phyloP scores from a whole-genome alignment of 2,797 vertebrate genomes.

The Orestias chungarensis region DNA sequence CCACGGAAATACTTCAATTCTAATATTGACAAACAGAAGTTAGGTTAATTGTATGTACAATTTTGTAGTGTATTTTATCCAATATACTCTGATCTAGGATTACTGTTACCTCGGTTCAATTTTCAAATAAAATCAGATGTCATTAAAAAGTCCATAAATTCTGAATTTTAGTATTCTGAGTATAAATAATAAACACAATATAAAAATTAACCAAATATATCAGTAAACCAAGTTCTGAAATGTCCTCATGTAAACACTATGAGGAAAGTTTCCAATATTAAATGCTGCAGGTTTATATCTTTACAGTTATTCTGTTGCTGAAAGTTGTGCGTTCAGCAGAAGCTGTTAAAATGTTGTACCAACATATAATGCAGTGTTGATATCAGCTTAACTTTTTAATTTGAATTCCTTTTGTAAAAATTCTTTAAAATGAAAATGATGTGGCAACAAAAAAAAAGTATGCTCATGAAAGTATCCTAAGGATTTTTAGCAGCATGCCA shows the following conservation, averaged over 20 bases:
- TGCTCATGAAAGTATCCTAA: slow-evolving; percentile 49
- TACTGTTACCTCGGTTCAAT: neutral
- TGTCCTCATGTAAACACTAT: slow-evolving; percentile 2
- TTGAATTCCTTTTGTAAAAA: slow-evolving; percentile 46
- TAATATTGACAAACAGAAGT: neutral
- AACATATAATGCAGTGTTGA: slow-evolving; percentile 40
- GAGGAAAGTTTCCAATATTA: slow-evolving; percentile 16
- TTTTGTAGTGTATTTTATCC: neutral
- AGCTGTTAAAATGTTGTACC: slow-evolving; percentile 24
- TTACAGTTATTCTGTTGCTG: slow-evolving; percentile 11
- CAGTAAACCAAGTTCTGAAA: neutral
- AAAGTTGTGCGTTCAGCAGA: slow-evolving; percentile 34
- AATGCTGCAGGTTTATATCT: slow-evolving; percentile 31
- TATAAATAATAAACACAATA: neutral
- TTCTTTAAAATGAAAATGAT: slow-evolving; percentile 51
- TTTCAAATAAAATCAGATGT: neutral
- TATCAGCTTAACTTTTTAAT: slow-evolving; percentile 65
- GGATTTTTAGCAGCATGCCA: slow-evolving; percentile 52
- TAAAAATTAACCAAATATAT: neutral
- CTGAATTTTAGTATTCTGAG: neutral
- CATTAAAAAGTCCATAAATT: neutral
- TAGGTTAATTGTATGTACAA: neutral
- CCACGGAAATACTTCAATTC: neutral
- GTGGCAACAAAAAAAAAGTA: slow-evolving; percentile 53
- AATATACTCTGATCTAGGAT: slow-evolving; percentile 23